Percentiles rank a stretch among this genome's conserved stretches.
Conservation (phyloP, 2,113 vertebrate genomes). For the Sisor rabdophorus region DNA sequence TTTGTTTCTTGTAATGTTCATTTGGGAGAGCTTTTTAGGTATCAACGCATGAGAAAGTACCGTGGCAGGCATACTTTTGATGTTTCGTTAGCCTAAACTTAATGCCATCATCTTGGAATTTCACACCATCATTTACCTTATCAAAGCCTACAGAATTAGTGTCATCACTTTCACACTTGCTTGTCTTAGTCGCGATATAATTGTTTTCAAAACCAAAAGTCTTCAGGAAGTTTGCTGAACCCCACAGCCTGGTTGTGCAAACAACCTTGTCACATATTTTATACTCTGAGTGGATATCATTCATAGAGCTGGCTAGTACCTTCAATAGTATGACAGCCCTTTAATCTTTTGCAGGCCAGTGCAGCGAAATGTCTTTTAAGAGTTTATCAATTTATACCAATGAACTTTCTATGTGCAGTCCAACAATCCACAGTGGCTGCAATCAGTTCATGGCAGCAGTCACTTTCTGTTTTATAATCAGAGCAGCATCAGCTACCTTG, state of each 20-base stretch:
- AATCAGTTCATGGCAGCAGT: slow-evolving; percentile 19
- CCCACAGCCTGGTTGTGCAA: neutral
- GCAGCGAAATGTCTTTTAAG: slow-evolving; percentile 13
- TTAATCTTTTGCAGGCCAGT: slow-evolving; percentile 11
- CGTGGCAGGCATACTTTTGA: slow-evolving; percentile 18
- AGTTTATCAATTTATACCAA: neutral
- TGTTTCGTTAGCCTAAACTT: slow-evolving; percentile 5
- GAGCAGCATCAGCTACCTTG: too few relatives aligned
- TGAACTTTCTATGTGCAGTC: slow-evolving; percentile 4
- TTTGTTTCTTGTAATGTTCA: slow-evolving; percentile 3
- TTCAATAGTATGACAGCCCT: slow-evolving; percentile 17
- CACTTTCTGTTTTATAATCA: slow-evolving; percentile 5
- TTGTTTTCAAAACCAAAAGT: neutral
- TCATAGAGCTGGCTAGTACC: neutral
- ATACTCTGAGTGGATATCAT: slow-evolving; percentile 6
- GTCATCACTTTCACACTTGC: neutral
- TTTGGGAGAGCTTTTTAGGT: slow-evolving; percentile 5
- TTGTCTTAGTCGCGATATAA: neutral
- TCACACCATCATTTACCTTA: slow-evolving; percentile 1
- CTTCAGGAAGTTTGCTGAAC: slow-evolving; percentile 7
- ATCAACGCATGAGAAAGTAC: slow-evolving; percentile 1
- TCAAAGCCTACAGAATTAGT: too few relatives aligned
- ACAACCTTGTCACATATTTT: neutral
- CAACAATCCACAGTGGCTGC: slow-evolving; percentile 4
- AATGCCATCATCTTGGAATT: slow-evolving; percentile 1